Percentiles rank a stretch among this genome's conserved stretches.
Conservation (phyloP, 2,113 vertebrate genomes). For the Tauraco erythrolophus region DNA sequence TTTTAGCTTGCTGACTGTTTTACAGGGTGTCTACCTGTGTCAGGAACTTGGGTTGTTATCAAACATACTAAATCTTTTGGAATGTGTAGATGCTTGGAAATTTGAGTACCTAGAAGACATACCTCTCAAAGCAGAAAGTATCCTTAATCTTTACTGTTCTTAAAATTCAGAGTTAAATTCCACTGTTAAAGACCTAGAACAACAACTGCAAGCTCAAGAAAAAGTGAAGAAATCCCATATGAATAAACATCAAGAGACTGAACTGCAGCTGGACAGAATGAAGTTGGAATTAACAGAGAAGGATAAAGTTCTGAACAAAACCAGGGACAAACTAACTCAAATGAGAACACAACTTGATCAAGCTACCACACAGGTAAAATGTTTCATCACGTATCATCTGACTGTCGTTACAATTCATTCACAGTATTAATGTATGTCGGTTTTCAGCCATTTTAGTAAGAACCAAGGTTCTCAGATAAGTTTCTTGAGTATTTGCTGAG, state of each 20-base stretch:
- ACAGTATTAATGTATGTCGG: background rate
- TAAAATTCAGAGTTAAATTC: slow-evolving; percentile 81
- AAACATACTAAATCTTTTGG: background rate
- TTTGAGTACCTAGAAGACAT: background rate
- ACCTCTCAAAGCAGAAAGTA: background rate
- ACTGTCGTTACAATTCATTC: background rate
- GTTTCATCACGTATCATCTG: background rate
- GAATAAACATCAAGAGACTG: slow-evolving; percentile 82
- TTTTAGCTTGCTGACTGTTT: background rate
- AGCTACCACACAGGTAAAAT: slow-evolving; percentile 79
- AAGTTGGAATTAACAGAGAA: slow-evolving; percentile 83
- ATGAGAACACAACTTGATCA: slow-evolving; percentile 79
- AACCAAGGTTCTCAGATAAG: background rate
- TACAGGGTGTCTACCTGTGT: background rate
- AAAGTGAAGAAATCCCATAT: slow-evolving; percentile 79
- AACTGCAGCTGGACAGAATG: slow-evolving; percentile 81
- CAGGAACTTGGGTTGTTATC: background rate
- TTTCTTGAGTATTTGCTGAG: background rate
- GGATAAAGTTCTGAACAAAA: slow-evolving; percentile 82
- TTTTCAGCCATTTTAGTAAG: background rate
- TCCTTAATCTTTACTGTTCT: background rate
- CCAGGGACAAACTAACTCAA: slow-evolving; percentile 82
- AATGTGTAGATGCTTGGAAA: background rate
- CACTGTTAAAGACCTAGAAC: slow-evolving; percentile 82
- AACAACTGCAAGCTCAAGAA: slow-evolving; percentile 82